Evolutionary conservation across 2,888 invertebrate genomes (phyloP).

Genomic region (Dichetophora obliterata): DNA sequence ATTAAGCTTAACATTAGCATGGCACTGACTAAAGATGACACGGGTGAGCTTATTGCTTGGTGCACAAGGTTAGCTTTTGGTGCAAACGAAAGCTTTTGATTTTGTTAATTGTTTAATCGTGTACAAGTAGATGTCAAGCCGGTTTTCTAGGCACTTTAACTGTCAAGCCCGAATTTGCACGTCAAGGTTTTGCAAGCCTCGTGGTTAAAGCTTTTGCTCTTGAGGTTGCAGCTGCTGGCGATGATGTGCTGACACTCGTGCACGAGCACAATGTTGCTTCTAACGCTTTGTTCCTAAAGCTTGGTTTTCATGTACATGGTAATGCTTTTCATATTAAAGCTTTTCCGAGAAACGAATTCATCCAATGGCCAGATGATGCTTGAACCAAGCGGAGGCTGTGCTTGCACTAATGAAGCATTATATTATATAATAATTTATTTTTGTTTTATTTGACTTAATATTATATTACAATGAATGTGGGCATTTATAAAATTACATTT

Average conservation of each 20-base stretch:
- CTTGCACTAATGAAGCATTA: background rate
- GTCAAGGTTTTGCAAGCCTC: slow-evolving; percentile 54
- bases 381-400: background rate
- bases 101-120: background rate
- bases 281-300: slow-evolving; percentile 52
- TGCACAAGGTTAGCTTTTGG: slow-evolving; percentile 53
- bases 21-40: slow-evolving; percentile 51
- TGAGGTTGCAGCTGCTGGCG: slow-evolving; percentile 46
- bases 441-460: background rate
- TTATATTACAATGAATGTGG: background rate
- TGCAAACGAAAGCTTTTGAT: background rate
- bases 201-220: slow-evolving; percentile 52
- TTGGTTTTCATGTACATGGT: slow-evolving; percentile 53
- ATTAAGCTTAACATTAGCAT: slow-evolving; percentile 54
- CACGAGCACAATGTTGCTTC: slow-evolving; percentile 51
- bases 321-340: slow-evolving; percentile 22
- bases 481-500: background rate
- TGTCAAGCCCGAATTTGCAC: slow-evolving; percentile 51
- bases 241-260: slow-evolving; percentile 54
- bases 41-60: slow-evolving; percentile 57
- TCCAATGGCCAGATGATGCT: slow-evolving; percentile 3
- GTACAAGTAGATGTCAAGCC: slow-evolving; percentile 49
- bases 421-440: background rate
- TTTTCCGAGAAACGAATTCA: background rate
- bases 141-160: slow-evolving; percentile 58